A percentile compares a stretch with the other conserved stretches of the same genome.
phyloP scores from a whole-genome alignment of 2,797 vertebrate species.

The Alfaro cultratus region DNA sequence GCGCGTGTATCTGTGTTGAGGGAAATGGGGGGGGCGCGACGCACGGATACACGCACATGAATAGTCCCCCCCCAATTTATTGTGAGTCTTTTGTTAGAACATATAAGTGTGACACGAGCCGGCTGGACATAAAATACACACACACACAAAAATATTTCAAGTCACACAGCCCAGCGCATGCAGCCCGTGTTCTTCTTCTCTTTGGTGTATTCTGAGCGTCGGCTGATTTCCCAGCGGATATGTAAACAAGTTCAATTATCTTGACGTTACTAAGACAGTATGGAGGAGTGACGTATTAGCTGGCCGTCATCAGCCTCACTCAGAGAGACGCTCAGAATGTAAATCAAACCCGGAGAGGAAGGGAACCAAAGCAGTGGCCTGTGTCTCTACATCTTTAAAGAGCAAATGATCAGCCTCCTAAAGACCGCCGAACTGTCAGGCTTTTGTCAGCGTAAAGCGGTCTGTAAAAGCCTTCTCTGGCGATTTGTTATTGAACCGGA shows the following conservation, averaged over 20 bases:
- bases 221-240: conserved; percentile 79
- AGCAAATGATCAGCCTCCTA: conserved; percentile 3
- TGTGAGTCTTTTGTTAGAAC: conserved; percentile 39
- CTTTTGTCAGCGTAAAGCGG: neutral
- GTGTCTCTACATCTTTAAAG: conserved; percentile 39
- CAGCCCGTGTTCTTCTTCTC: conserved; percentile 55
- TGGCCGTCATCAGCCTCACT: conserved; percentile 34
- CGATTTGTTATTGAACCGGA: neutral
- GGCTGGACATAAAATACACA: conserved; percentile 51
- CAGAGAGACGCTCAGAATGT: conserved; percentile 32
- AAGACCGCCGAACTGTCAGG: neutral
- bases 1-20: neutral
- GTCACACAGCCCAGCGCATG: conserved; percentile 34
- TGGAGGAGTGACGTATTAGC: conserved; percentile 67
- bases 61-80: neutral
- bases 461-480: neutral
- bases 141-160: conserved; percentile 13
- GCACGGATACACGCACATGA: conserved; percentile 44
- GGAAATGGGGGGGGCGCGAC: neutral
- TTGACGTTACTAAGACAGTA: conserved; percentile 68
- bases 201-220: conserved; percentile 67
- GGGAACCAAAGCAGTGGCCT: conserved; percentile 28
- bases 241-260: conserved; percentile 82
- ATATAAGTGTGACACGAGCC: conserved; percentile 40
- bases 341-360: conserved; percentile 42